Evolutionary conservation across 2,888 invertebrate genomes (phyloP).

Genomic region (Himalopsyche kuldschensis): DNA sequence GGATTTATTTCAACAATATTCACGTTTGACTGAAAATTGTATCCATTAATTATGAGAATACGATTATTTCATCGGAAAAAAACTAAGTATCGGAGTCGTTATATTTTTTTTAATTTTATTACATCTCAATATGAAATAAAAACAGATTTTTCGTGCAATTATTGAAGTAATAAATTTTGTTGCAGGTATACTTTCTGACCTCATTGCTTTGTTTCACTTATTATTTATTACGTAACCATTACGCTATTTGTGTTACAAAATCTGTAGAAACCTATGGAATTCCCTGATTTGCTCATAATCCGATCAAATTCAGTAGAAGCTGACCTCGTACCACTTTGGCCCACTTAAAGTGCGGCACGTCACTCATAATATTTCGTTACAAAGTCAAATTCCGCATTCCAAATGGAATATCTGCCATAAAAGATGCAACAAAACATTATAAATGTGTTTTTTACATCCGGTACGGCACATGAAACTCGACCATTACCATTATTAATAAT

Average conservation of each 20-base stretch:
- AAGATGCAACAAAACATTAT: background rate
- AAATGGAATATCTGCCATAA: background rate
- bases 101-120: too few relatives aligned
- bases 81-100: too few relatives aligned
- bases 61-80: too few relatives aligned
- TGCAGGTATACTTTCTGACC: background rate
- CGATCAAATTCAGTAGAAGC: background rate
- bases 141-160: too few relatives aligned
- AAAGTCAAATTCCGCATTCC: conserved; percentile 8
- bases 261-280: background rate
- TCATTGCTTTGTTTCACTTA: background rate
- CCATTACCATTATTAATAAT: background rate
- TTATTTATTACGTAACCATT: background rate
- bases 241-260: background rate
- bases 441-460: background rate
- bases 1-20: too few relatives aligned
- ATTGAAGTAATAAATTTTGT: background rate
- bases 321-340: background rate
- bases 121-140: too few relatives aligned
- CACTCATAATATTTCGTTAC: background rate
- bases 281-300: background rate
- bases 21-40: too few relatives aligned
- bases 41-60: too few relatives aligned
- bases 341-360: background rate
- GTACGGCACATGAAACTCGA: background rate